Conservation (phyloP, 2,888 invertebrate genomes). For the Callyntrura guangdongensis region DNA sequence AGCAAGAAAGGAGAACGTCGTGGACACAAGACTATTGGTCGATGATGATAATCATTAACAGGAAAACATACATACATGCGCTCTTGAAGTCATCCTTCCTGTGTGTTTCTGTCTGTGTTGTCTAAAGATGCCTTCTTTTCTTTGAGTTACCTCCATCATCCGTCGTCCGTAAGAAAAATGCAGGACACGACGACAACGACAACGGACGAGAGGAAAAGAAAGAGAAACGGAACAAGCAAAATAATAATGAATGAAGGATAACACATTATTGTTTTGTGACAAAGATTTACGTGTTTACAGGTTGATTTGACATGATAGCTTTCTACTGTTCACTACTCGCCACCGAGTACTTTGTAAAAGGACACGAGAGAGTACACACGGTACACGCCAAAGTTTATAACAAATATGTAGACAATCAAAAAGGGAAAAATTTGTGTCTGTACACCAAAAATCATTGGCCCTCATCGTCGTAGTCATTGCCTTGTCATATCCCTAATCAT, state of each 20-base stretch:
- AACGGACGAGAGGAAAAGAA: neutral
- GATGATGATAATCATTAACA: conserved; percentile 21
- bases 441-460: neutral
- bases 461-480: neutral
- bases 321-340: conserved; percentile 48
- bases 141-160: neutral
- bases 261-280: conserved; percentile 76
- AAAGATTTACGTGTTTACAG: conserved; percentile 78
- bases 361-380: neutral
- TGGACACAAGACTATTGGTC: neutral
- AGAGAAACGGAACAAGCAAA: conserved; percentile 68
- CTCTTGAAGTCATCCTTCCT: neutral
- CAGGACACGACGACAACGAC: conserved; percentile 26
- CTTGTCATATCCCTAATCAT: too few species aligned
- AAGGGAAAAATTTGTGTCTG: neutral
- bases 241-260: conserved; percentile 64
- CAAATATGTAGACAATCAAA: neutral
- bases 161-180: conserved; percentile 17
- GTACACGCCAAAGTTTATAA: neutral
- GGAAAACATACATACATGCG: neutral
- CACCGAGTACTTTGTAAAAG: neutral
- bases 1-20: neutral
- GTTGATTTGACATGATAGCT: conserved; percentile 77
- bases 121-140: too few species aligned
- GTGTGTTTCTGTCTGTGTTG: neutral